These are phyloP conservation scores for Cettia cetti DNA, from an alignment of 2,113 vertebrate species.

Conservation along the genomic window DNA sequence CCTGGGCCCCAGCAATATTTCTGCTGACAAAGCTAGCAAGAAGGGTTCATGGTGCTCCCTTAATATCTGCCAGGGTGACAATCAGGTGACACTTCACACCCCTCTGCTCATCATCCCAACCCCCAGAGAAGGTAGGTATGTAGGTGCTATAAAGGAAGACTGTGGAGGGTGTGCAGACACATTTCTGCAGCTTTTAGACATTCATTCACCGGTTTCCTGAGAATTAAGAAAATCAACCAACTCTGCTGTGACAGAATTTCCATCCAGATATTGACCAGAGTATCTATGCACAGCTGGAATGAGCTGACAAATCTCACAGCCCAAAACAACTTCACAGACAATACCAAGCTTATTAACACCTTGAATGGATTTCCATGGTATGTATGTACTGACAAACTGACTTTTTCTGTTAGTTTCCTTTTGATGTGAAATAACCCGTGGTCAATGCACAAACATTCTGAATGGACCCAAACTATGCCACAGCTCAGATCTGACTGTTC, in stretches of 20 bases:
- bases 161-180: background rate
- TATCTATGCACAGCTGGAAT: background rate
- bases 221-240: background rate
- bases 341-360: background rate
- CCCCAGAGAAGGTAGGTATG: background rate
- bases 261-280: background rate
- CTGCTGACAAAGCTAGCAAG: background rate
- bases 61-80: background rate
- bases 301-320: background rate
- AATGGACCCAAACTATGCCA: background rate
- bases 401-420: background rate
- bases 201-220: background rate
- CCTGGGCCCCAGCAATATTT: background rate
- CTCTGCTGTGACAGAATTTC: background rate
- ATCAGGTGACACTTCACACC: background rate
- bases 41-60: background rate
- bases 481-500: background rate
- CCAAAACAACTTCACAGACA: background rate
- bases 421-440: background rate
- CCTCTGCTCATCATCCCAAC: background rate
- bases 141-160: background rate
- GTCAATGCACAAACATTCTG: background rate
- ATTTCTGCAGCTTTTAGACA: background rate
- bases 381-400: background rate
- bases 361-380: background rate